phyloP scores from a whole-genome alignment of 1,140 invertebrate species.

The Drosophila repleta region DNA sequence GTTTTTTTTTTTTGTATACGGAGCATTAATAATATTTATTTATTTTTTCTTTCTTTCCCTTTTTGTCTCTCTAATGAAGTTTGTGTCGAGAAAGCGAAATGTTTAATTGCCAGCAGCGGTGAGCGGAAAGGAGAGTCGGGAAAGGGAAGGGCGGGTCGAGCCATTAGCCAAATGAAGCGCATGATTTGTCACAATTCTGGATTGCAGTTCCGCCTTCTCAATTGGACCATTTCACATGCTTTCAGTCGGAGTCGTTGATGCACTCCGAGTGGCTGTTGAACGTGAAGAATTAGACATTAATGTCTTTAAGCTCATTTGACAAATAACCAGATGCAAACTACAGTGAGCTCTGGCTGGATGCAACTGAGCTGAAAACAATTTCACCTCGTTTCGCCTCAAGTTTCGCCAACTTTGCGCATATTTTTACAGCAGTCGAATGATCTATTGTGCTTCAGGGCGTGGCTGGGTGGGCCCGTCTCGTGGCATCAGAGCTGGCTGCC shows the following conservation, averaged over 20 bases:
- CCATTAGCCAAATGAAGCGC: conserved; percentile 64
- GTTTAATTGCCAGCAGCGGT: conserved; percentile 57
- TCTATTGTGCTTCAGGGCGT: conserved; percentile 57
- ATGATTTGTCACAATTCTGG: conserved; percentile 66
- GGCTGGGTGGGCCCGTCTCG: conserved; percentile 5
- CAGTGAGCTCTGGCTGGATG: conserved; percentile 44
- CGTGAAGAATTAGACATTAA: conserved; percentile 39
- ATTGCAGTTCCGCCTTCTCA: conserved; percentile 30
- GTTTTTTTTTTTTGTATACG: conserved; percentile 31
- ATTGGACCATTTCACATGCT: conserved; percentile 24
- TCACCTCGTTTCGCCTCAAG: conserved; percentile 39
- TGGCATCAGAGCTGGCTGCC: conserved; percentile 42
- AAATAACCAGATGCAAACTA: conserved; percentile 52
- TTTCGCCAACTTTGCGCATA: conserved; percentile 48
- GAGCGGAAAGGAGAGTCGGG: neutral
- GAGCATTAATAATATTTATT: conserved; percentile 75
- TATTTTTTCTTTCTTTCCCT: conserved; percentile 22
- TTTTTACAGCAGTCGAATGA: conserved; percentile 48
- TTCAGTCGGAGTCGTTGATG: neutral
- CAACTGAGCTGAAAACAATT: conserved; percentile 61
- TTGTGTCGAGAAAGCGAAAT: conserved; percentile 50
- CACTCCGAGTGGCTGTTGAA: neutral
- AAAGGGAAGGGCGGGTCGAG: conserved; percentile 1
- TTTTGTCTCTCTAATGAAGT: conserved; percentile 63
- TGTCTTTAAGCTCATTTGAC: conserved; percentile 50